Base-by-base conservation (phyloP, 2,113 vertebrate genomes). In the Perca flavescens region DNA sequence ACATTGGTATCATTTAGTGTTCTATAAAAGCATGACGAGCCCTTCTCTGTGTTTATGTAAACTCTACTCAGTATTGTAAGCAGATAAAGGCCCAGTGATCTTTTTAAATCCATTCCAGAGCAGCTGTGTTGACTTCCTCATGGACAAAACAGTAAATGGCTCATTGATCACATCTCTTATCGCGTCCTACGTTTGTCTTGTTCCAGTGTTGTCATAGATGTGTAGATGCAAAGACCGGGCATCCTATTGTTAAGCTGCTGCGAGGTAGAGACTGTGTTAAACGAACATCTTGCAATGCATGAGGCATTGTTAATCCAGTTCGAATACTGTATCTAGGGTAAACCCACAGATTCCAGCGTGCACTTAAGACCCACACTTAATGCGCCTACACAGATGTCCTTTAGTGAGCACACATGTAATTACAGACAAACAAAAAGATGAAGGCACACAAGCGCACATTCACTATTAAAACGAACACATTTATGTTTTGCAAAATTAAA, bases 261-360 rank as follows among this genome's bases (percentile, higher is more conserved):
- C 3, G 71, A 83, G 76, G 73, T 77, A 80, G 3, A 54, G 57
- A 34, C 22, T 14, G 79, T 82, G 88, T 92, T 88, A 88, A 86
- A 88, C 85, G 75, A 88, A 90, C 81, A 82, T 89, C 80, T 78
- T 52, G 82, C 79, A 28, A 2, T 53, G 81, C 82, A 77, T 74
- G 70, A 83, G 43, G 69, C 77, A 56, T 74, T 75, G 88, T 83
- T 93, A 94, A 94, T 94, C 93, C 88, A 85, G 84, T 87, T 79
- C 71, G 5, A 80, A 83, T 85, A 34, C 80, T 11, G 81, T 84
- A 93, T 92, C 80, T 87, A 67, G 92, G 93, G 77, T 88, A 92
- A 92, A 92, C 78, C 90, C 75, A 22, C 52, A 25, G 79, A 83
- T 80, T 83, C 80, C 66, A 40, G 75, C 19, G 7, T 61, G 60